Evolutionary conservation across 1,140 invertebrate genomes (phyloP), one percentile per base, ranked within the genome.

Genomic region (Cataglyphis hispanica): DNA sequence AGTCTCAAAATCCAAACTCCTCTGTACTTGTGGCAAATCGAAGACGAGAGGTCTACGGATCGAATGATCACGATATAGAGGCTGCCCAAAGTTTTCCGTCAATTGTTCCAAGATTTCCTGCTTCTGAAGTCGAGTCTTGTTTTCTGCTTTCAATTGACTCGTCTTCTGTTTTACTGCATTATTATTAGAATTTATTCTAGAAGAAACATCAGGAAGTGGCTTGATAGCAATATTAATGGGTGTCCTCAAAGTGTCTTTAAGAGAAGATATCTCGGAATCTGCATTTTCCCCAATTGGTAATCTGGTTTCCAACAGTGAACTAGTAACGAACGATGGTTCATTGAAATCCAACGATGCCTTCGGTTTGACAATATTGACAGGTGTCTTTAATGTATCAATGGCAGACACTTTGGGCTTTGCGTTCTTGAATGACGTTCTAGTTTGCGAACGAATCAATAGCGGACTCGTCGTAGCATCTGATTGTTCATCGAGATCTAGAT

Each of bases 81-180:
- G 86, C 10, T 88, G 60, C 10, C 91, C 91, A 27, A 92, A 90
- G 22, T 72, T 91, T 60, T 86, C 63, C 3, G 46, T 64, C 40
- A 91, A 60, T 46, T 86, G 74, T 1, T 84, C 85, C 5, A 89
- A 13, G 8, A 92, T 87, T 34, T 80, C 25, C 4, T 91, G 66
- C n/a, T 87, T 92, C 19, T 74, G 67, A 25, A 56, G 66, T 37
- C 64, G 58, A 10, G 13, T 58, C 4, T 19, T n/a, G n/a, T 0
- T 27, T 6, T n/a, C 46, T 1, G 67, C 0, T 56, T 53, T 60
- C 8, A n/a, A 66, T 22, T 8, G 31, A 69, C 11, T 6, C 7
- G 11, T 81, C 40, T 56, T 53, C 56, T 25, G 40, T 25, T 84
- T 46, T 8, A 40, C 37, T 2, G 31, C 10, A 43, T 60, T 46